Base-by-base conservation (phyloP, 2,797 vertebrate species). In the Sebastolobus altivelis region DNA sequence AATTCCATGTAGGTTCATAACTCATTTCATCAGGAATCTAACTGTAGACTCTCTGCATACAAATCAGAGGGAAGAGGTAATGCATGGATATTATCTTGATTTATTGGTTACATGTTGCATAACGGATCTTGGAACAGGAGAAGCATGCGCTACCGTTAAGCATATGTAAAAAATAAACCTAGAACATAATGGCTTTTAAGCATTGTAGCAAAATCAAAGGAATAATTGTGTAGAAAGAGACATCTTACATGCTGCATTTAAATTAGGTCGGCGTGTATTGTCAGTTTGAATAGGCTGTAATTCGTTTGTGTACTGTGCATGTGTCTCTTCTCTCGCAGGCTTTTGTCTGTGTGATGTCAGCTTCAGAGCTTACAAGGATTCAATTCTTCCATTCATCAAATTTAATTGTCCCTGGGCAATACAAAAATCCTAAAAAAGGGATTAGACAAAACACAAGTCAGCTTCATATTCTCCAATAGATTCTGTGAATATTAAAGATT, bases 11-110 rank as follows among this genome's bases (percentile, higher is more conserved):
- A 58, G 69, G 72, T 75, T 75, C 75, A 62, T 84, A 83, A 80
- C 81, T 85, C 89, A 86, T 83, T 72, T 77, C 37, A 73, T 81
- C 40, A 20, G 49, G 66, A 37, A 35, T 78, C 61, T 25, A 52
- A 68, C 69, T 65, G 61, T 31, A 74, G 35, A 27, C 63, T 61
- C 55, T 62, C 58, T 82, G 77, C 75, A 78, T 89, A 25, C 46
- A 88, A 85, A 84, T 83, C 46, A 66, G 10, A 65, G 13, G 68
- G 52, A 40, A 33, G 43, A 69, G 52, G 60, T 75, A 58, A 80
- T 77, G 63, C 80, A 29, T 54, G 63, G 25, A 63, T 75, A 70
- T 81, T 71, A 80, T 68, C 55, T 8, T 29, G 31, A 79, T 82
- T 83, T 68, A 74, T 49, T 65, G 33, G 38, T 70, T 37, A 40